Base-by-base conservation (phyloP, 2,888 invertebrate genomes). In the Apantesis nais region DNA sequence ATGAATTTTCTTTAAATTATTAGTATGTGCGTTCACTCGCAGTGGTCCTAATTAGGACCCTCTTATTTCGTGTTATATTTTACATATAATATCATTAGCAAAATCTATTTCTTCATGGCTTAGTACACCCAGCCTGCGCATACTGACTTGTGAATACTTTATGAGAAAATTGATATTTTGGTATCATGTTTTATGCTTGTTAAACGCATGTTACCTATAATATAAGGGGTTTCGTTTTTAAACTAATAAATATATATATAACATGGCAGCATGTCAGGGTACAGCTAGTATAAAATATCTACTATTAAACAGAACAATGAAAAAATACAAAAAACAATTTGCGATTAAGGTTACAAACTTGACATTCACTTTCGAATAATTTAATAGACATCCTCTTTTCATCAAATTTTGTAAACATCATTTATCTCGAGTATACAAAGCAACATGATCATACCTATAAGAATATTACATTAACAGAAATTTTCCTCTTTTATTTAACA, bases 341-440 rank as follows among this genome's bases (percentile, higher is more conserved):
- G 63, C 55, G 81, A 73, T 80, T 71, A 41, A 70, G 71, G 65
- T 69, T 55, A 74, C 72, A 71, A 71, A 81, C 48, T 58, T 29
- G 58, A 76, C 72, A 55, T 25, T 74, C 70, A 68, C 52, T 25
- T 25, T 68, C 39, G 11, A 44, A 70, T 76, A 79, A 76, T 73
- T 73, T 71, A 67, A 79, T 80, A 75, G 70, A 72, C 74, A 66
- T 70, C 72, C 14, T 58, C 75, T 78, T 70, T 68, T 65, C 69
- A 76, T 73, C 73, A 75, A 70, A 80, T 67, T 70, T 62, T 48
- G 77, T 73, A 79, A 83, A 79, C 78, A 80, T 69, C 73, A 80
- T 82, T 80, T 79, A 74, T 75, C 75, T 77, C 74, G 62, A 62
- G 73, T 75, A 74, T 74, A 80, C 73, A 74, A 52, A 60, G 55